Percentiles rank a stretch among this genome's conserved stretches.
phyloP scores from a whole-genome alignment of 2,888 invertebrate genomes.

The Parnassius mnemosyne region DNA sequence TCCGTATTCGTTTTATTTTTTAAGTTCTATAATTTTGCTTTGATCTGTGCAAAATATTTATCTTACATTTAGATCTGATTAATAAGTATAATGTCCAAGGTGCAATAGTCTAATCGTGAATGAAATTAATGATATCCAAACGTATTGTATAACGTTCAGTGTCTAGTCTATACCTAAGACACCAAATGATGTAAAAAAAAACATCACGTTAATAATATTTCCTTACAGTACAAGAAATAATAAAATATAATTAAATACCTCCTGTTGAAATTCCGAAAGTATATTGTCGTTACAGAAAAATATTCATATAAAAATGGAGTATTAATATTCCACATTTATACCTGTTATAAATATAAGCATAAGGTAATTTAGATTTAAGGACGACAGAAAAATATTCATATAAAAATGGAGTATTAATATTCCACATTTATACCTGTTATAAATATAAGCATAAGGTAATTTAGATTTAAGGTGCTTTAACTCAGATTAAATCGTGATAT shows the following conservation, averaged over 20 bases:
- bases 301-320: slow-evolving; percentile 47
- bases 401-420: slow-evolving; percentile 47
- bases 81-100: slow-evolving; percentile 33
- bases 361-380: slow-evolving; percentile 60
- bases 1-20: slow-evolving; percentile 64
- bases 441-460: slow-evolving; percentile 50
- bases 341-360: slow-evolving; percentile 53
- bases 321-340: slow-evolving; percentile 52
- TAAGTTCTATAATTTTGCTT: slow-evolving; percentile 79
- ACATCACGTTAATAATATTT: slow-evolving; percentile 43
- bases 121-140: slow-evolving; percentile 31
- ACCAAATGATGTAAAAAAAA: slow-evolving; percentile 32
- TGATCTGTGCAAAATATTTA: slow-evolving; percentile 71
- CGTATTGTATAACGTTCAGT: slow-evolving; percentile 33
- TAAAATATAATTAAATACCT: slow-evolving; percentile 55
- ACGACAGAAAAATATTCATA: no score
- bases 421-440: slow-evolving; percentile 56
- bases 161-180: slow-evolving; percentile 42
- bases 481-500: slow-evolving; percentile 72
- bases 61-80: slow-evolving; percentile 69
- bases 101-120: slow-evolving; percentile 26
- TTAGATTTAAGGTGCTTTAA: slow-evolving; percentile 72
- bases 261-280: slow-evolving; percentile 71
- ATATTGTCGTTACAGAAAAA: slow-evolving; percentile 64
- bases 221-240: slow-evolving; percentile 62